phyloP scores from a whole-genome alignment of 2,113 vertebrate genomes.

The Cynopterus brachyotis region DNA sequence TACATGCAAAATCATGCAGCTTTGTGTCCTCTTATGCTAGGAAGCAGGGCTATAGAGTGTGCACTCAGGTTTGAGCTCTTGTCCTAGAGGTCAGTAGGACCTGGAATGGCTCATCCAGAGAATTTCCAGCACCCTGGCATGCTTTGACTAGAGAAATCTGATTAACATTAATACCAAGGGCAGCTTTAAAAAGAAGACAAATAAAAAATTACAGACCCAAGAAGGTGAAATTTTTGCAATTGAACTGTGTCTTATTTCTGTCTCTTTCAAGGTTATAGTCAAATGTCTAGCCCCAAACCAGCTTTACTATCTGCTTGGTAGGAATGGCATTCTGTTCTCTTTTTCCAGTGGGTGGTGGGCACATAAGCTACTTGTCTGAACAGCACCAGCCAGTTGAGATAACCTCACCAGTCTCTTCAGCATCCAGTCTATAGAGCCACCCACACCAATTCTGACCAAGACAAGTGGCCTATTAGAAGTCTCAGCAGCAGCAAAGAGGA shows the following conservation, averaged over 20 bases:
- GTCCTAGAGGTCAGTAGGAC: not conserved
- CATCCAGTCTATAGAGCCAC: not conserved
- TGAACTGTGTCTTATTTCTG: not conserved
- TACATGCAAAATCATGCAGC: not conserved
- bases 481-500: not conserved
- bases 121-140: not conserved
- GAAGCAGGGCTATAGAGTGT: not conserved
- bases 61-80: not conserved
- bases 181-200: constrained; percentile 9
- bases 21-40: not conserved
- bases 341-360: not conserved
- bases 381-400: not conserved
- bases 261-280: not conserved
- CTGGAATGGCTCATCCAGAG: not conserved
- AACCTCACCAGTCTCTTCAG: not conserved
- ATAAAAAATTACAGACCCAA: not conserved
- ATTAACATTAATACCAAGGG: not conserved
- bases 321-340: not conserved
- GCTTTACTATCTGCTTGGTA: not conserved
- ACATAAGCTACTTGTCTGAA: not conserved
- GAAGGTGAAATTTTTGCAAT: not conserved
- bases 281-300: not conserved
- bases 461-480: not conserved
- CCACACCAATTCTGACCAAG: not conserved
- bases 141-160: not conserved